These are phyloP conservation scores for Serilophus lunatus DNA, from an alignment of 2,113 vertebrate genomes.

Conservation along the genomic window DNA sequence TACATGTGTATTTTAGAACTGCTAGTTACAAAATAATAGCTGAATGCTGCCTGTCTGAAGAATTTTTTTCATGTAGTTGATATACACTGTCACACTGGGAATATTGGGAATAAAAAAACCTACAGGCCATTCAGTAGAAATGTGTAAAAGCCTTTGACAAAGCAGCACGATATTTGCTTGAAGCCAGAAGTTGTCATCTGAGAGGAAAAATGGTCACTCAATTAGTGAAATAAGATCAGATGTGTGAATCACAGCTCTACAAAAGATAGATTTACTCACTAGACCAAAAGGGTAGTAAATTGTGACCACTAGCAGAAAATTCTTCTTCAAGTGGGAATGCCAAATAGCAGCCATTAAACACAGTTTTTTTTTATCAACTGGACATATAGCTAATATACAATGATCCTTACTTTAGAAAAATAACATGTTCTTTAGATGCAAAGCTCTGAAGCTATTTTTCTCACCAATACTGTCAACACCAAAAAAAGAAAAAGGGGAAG, in stretches of 20 bases:
- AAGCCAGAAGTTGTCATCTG: background rate
- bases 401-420: background rate
- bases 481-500: background rate
- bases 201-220: background rate
- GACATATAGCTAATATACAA: background rate
- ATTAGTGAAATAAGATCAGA: background rate
- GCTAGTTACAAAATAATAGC: background rate
- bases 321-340: background rate
- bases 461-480: background rate
- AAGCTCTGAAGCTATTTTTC: background rate
- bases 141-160: background rate
- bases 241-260: background rate
- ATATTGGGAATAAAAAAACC: background rate
- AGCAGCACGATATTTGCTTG: background rate
- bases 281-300: background rate
- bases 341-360: background rate
- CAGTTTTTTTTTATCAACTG: background rate
- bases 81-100: background rate
- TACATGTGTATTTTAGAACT: background rate
- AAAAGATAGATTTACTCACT: background rate
- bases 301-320: background rate
- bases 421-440: background rate
- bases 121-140: background rate
- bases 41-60: background rate
- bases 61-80: background rate